phyloP scores from a whole-genome alignment of 1,140 invertebrate genomes.

The Stegodyphus dumicola region DNA sequence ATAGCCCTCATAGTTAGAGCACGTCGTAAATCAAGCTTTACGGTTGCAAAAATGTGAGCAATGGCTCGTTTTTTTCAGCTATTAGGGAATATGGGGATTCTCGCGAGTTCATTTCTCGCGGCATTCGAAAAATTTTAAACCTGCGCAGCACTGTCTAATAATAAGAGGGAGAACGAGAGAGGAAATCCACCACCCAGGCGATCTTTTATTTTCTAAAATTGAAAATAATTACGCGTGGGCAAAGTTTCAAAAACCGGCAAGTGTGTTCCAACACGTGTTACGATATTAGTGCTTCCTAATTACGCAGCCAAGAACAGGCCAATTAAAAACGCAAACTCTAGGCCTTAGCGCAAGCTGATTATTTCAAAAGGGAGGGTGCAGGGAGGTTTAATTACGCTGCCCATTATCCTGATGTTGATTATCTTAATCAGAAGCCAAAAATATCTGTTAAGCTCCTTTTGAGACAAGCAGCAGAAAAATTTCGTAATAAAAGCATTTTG shows the following conservation, averaged over 20 bases:
- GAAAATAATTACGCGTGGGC: conserved; percentile 57
- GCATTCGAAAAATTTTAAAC: conserved; percentile 31
- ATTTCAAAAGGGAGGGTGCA: conserved; percentile 48
- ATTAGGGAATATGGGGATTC: conserved; percentile 39
- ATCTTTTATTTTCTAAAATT: conserved; percentile 61
- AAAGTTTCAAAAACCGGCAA: conserved; percentile 53
- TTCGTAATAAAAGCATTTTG: conserved; percentile 60
- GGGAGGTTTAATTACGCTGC: conserved; percentile 57
- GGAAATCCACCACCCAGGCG: conserved; percentile 36
- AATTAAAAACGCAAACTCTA: conserved; percentile 61
- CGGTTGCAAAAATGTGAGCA: conserved; percentile 33
- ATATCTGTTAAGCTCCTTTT: conserved; percentile 57
- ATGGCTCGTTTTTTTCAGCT: conserved; percentile 18
- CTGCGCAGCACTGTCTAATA: conserved; percentile 23
- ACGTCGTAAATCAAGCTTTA: background rate
- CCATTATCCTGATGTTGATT: conserved; percentile 61
- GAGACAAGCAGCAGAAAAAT: conserved; percentile 51
- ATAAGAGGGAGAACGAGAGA: conserved; percentile 20
- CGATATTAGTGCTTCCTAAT: conserved; percentile 61
- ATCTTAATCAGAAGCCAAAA: conserved; percentile 62
- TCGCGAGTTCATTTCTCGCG: conserved; percentile 35
- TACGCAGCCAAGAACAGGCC: conserved; percentile 59
- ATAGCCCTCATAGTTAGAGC: too few species aligned
- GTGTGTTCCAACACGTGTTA: conserved; percentile 52
- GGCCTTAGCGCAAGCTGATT: conserved; percentile 36